Evolutionary conservation across 2,113 vertebrate species (phyloP).

Genomic region (Ploceus nigricollis): DNA sequence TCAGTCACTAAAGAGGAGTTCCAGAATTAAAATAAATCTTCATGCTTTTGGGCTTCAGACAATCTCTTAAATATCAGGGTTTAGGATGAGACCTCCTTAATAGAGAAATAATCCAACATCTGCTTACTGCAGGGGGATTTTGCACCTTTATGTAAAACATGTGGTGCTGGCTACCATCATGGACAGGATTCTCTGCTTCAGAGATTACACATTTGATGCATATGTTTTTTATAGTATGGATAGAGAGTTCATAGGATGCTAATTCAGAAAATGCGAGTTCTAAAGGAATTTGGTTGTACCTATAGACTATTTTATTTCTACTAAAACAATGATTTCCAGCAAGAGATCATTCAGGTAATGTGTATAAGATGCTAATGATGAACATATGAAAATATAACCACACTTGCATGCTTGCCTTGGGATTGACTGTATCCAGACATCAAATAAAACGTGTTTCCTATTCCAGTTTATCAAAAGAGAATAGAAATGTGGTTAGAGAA

Average conservation of each 20-base stretch:
- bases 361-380: not conserved
- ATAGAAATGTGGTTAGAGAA: not conserved
- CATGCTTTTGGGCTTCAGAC: not conserved
- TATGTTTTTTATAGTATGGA: not conserved
- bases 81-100: not conserved
- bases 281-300: not conserved
- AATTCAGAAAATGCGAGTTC: not conserved
- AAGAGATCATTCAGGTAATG: not conserved
- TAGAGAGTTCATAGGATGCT: not conserved
- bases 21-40: constrained; percentile 1
- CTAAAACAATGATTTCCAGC: not conserved
- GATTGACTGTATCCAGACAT: not conserved
- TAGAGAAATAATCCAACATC: constrained; percentile 21
- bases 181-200: not conserved
- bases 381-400: not conserved
- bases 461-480: not conserved
- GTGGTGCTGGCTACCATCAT: not conserved
- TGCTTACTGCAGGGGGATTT: constrained; percentile 3
- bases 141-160: constrained; percentile 37
- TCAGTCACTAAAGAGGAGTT: not conserved
- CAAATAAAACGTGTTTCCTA: not conserved
- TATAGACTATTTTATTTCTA: not conserved
- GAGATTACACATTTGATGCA: not conserved
- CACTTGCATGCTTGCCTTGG: not conserved
- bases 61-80: not conserved